Evolutionary conservation across 2,888 invertebrate species (phyloP).

Genomic region (Oxycera nigricornis): DNA sequence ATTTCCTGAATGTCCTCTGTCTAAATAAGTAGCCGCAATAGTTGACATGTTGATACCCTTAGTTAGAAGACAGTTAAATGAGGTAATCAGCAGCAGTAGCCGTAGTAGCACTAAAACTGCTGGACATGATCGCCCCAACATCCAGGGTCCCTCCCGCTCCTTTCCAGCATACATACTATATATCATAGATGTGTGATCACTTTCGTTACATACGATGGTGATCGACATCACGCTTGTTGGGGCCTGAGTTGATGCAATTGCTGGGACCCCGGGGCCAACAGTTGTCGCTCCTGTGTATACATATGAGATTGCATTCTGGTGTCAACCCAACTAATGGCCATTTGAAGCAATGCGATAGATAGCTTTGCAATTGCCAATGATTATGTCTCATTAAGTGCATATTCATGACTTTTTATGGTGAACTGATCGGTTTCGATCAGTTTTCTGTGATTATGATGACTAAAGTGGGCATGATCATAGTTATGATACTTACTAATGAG

Average conservation of each 20-base stretch:
- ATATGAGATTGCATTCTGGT: constrained; percentile 3
- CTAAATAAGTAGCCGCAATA: constrained; percentile 28
- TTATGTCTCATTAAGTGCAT: constrained; percentile 36
- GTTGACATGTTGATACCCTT: constrained; percentile 5
- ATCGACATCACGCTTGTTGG: background rate
- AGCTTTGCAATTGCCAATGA: constrained; percentile 30
- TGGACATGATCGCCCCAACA: background rate
- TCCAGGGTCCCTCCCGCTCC: background rate
- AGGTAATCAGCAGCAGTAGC: constrained; percentile 16
- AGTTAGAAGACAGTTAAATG: background rate
- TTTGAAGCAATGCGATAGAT: background rate
- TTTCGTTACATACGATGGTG: background rate
- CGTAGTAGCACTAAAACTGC: background rate
- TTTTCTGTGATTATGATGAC: constrained; percentile 37
- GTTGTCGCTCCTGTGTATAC: background rate
- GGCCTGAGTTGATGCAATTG: background rate
- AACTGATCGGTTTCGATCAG: constrained; percentile 42
- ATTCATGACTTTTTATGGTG: constrained; percentile 46
- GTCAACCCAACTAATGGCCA: background rate
- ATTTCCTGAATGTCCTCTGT: constrained; percentile 21
- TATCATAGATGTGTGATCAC: background rate
- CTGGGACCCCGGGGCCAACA: no score
- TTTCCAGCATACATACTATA: background rate
- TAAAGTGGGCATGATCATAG: background rate
- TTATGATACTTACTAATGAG: constrained; percentile 1